phyloP scores from a whole-genome alignment of 2,888 invertebrate species.

The Heterodera filipjevi region DNA sequence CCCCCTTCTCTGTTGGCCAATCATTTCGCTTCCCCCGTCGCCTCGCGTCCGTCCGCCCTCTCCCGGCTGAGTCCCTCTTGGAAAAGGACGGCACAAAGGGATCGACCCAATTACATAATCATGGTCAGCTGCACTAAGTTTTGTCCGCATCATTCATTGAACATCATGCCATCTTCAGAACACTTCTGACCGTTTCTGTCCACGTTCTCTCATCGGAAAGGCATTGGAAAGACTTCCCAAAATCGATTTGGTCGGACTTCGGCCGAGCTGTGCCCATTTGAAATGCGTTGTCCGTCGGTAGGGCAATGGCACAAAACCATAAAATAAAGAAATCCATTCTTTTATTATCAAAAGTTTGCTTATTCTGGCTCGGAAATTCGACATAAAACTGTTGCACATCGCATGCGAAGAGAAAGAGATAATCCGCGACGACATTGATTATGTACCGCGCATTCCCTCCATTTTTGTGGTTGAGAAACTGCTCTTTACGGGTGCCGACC shows the following conservation, averaged over 20 bases:
- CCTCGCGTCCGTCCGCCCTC: neutral
- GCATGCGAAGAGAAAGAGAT: slow-evolving; percentile 29
- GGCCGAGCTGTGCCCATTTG: slow-evolving; percentile 27
- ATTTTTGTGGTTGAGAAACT: slow-evolving; percentile 40
- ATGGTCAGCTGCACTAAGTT: neutral
- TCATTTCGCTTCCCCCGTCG: neutral
- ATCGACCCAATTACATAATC: neutral
- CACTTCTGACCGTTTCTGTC: neutral
- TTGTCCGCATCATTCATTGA: neutral
- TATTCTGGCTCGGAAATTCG: slow-evolving; percentile 3
- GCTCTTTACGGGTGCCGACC: slow-evolving; percentile 42
- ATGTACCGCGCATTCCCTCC: slow-evolving; percentile 35
- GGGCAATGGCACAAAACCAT: neutral
- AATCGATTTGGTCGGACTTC: slow-evolving; percentile 4
- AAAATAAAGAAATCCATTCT: neutral
- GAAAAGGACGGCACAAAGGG: neutral
- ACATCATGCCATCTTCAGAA: neutral
- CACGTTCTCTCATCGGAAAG: neutral
- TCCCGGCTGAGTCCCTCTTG: slow-evolving; percentile 1
- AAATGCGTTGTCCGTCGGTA: slow-evolving; percentile 30
- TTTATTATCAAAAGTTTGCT: slow-evolving; percentile 27
- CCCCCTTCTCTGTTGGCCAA: neutral
- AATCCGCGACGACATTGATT: neutral
- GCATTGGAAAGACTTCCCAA: neutral
- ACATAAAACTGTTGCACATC: slow-evolving; percentile 31